Conservation (phyloP, 2,113 vertebrate species). For the Psittacus erithacus region DNA sequence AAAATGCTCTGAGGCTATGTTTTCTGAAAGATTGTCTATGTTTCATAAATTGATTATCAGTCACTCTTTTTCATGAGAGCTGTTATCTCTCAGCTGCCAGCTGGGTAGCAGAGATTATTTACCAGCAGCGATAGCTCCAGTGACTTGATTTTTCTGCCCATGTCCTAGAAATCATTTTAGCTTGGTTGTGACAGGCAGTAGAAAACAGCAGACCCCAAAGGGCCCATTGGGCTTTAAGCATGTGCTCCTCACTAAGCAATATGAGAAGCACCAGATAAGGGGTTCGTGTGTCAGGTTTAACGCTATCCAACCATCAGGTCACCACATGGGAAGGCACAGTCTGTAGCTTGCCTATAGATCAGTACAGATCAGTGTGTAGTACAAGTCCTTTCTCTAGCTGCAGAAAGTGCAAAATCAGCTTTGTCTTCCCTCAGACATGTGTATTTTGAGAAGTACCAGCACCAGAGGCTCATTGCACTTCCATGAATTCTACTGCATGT, state of each 20-base stretch:
- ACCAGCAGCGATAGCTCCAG: background rate
- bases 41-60: background rate
- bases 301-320: rapidly evolving
- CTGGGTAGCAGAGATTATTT: background rate
- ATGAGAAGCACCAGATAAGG: background rate
- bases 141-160: background rate
- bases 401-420: background rate
- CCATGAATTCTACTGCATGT: rapidly evolving
- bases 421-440: background rate
- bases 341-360: background rate
- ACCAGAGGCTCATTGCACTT: background rate
- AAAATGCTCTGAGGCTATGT: background rate
- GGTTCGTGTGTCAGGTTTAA: background rate
- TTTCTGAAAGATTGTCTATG: background rate
- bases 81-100: background rate
- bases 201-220: background rate
- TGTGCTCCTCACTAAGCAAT: background rate
- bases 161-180: background rate
- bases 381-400: background rate
- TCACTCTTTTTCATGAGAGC: background rate
- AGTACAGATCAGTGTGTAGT: background rate
- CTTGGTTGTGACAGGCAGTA: background rate
- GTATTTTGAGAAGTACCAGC: background rate
- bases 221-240: background rate
- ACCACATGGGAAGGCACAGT: rapidly evolving